Evolutionary conservation across 2,888 invertebrate genomes (phyloP), one percentile per base, ranked within the genome.

Genomic region (Eupithecia abbreviata): DNA sequence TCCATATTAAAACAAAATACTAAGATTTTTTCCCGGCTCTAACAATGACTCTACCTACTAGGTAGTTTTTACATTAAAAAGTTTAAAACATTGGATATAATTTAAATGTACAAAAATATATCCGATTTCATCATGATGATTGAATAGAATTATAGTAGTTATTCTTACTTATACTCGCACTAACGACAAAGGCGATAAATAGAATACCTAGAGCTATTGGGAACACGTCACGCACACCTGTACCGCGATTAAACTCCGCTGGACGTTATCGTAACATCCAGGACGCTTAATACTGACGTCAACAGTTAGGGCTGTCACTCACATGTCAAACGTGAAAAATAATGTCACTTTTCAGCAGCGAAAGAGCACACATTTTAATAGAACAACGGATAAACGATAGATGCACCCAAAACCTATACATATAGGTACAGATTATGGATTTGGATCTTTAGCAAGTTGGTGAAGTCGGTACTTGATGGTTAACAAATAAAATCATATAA

Each of bases 191-290:
- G 86, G 87, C 86, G 89, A 90, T 91, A 92, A 91, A 91, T 92
- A 89, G 90, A 89, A 85, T 84, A 84, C 80, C 85, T 73, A 71
- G 58, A 81, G 84, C 84, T 84, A 82, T 81, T 68, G 81, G 82
- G 82, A 82, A 68, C 86, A 85, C 84, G 91, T 90, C 92, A 85
- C 74, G 81, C 84, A 86, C 94, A 94, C 93, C 93, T 93, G 93
- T 90, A 89, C 80, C 73, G 73, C 90, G 90, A 93, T 94, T 92
- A 93, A 92, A 91, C 90, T 91, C 85, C 72, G 79, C 84, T 82
- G 84, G 86, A 86, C 87, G 87, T 86, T 87, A 89, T 89, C 87
- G 87, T 83, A 58, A 70, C 73, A 71, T 73, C 71, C 62, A 71
- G 76, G 82, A 84, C 85, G 84, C 88, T 88, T 89, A 88, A 87